A percentile compares a stretch with the other conserved stretches of the same genome.
phyloP scores from a whole-genome alignment of 1,140 invertebrate species.

The Anoplophora glabripennis region DNA sequence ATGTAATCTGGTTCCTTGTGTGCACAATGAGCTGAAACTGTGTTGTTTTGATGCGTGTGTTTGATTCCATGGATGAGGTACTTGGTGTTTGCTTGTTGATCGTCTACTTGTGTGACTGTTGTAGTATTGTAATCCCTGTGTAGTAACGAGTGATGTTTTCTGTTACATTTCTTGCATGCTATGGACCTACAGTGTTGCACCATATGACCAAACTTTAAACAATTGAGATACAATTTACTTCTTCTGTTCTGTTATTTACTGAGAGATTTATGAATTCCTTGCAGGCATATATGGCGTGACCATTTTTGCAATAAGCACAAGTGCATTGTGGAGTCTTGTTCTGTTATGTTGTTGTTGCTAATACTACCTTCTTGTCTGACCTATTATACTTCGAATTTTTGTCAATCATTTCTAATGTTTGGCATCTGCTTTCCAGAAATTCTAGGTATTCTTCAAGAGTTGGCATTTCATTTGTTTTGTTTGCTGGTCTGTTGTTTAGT shows the following conservation, averaged over 20 bases:
- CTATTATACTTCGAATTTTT: not conserved
- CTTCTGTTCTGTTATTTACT: too few species aligned
- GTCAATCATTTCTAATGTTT: not conserved
- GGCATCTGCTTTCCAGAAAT: slow-evolving; percentile 3
- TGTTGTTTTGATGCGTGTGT: not conserved
- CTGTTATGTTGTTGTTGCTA: too few species aligned
- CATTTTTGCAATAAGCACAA: too few species aligned
- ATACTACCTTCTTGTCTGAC: not conserved
- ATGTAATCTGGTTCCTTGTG: slow-evolving; percentile 1
- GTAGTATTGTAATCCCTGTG: slow-evolving; percentile 7
- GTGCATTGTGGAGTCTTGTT: too few species aligned
- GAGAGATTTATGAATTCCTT: too few species aligned
- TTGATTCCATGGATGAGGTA: not conserved
- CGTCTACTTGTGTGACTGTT: not conserved
- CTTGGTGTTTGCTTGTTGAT: not conserved
- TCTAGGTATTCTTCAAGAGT: slow-evolving; percentile 4
- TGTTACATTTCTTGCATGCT: not conserved
- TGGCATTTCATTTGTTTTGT: not conserved
- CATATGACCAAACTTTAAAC: too few species aligned
- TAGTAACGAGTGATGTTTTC: slow-evolving; percentile 20
- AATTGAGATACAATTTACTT: too few species aligned
- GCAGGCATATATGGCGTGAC: too few species aligned
- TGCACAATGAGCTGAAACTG: not conserved
- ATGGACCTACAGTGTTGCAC: too few species aligned
- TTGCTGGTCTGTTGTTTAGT: too few species aligned